Evolutionary conservation across 2,797 vertebrate genomes (phyloP), one percentile per base, ranked within the genome.

Genomic region (Tenualosa thibaudeaui): DNA sequence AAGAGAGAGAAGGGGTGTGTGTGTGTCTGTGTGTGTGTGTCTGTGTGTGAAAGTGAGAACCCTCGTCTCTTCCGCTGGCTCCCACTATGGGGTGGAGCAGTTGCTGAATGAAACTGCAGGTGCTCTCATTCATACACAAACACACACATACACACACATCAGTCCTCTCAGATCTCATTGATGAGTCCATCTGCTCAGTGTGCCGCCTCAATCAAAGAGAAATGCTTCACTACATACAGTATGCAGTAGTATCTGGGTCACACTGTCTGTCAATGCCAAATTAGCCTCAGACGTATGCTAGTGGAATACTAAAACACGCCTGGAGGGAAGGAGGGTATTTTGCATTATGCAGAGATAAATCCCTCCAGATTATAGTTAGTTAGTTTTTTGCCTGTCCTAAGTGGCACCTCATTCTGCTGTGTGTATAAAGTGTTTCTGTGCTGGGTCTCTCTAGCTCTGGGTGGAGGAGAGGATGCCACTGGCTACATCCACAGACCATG

Each of bases 391-490:
- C 4, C 3, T 46, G 46, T 46, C 46, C 46, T 46, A 7, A 46
- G 46, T 46, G 46, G 46, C 3, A 46, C 46, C 7, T 46, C 7
- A 7, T 7, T 54, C 51, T 54, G 51, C 15, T 22, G 56, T 58
- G 19, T 58, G 56, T 58, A 7, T 17, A 0, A 40, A 4, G 46
- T 46, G 46, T 46, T 4, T 46, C 46, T 46, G 46, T 46, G 46
- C 31, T 46, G 46, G 3, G 46, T 46, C 46, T 46, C 4, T 46
- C 1, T 46, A 99, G 98, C 92, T 99, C 84, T 99, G 98, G 98
- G 98, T 98, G 0, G 97, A 98, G 88, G 98, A 99, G 93, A 94
- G 98, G 91, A 98, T 99, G 97, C 90, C 97, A 60, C 91, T 98
- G 87, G 98, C 98, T 86, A 97, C 96, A 0, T 99, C 98, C 0